Percentiles rank a stretch among this genome's conserved stretches.
Conservation (phyloP, 2,113 vertebrate species). For the Cryptotis parvus region DNA sequence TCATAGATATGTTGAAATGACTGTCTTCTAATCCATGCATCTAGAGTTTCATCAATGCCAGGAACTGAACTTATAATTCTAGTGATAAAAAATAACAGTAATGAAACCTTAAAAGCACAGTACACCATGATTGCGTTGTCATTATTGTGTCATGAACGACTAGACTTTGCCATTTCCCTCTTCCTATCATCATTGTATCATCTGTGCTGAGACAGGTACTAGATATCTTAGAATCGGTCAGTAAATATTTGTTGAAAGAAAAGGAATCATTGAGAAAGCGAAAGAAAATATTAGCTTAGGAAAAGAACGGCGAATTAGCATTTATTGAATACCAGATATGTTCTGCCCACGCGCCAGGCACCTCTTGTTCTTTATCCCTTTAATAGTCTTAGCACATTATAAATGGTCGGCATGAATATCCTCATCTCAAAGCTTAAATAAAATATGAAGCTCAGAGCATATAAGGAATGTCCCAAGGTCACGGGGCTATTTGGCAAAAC, state of each 20-base stretch:
- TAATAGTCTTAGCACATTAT: slow-evolving; percentile 10
- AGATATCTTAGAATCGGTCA: slow-evolving; percentile 29
- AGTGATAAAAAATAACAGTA: background rate
- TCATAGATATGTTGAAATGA: background rate
- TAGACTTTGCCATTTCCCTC: background rate
- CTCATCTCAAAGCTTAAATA: slow-evolving; percentile 65
- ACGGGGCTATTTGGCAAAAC: background rate
- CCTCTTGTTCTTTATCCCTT: background rate
- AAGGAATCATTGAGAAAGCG: slow-evolving; percentile 65
- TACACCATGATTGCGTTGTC: background rate
- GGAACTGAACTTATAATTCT: background rate
- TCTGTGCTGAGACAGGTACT: background rate
- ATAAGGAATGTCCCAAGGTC: slow-evolving; percentile 52
- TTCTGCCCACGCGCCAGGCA: background rate
- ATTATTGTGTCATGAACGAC: background rate
- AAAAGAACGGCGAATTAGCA: slow-evolving; percentile 19
- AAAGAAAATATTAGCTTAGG: slow-evolving; percentile 53
- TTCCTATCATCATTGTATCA: background rate
- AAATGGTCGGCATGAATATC: background rate
- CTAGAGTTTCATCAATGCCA: background rate
- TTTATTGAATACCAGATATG: background rate
- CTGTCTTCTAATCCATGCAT: background rate
- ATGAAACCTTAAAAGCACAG: background rate
- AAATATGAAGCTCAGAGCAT: slow-evolving; percentile 39
- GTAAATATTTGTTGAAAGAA: slow-evolving; percentile 74